Percentiles rank a stretch among this genome's conserved stretches.
Conservation (phyloP, 2,797 vertebrate genomes). For the Hypotaenidia philippensis region DNA sequence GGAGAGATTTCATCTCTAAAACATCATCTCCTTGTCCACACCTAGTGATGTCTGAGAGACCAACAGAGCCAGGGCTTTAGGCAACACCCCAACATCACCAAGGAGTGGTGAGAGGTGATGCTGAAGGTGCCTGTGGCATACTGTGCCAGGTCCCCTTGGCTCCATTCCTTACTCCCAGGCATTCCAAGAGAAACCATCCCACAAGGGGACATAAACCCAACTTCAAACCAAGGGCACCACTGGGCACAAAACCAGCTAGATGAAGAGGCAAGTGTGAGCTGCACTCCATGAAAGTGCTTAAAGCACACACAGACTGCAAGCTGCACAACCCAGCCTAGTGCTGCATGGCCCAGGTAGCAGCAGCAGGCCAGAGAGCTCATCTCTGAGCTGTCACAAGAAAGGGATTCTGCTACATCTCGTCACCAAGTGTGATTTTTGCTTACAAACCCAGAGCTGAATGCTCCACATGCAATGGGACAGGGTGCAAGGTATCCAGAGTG, state of each 20-base stretch:
- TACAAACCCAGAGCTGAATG: neutral
- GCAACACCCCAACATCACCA: neutral
- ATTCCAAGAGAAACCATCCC: neutral
- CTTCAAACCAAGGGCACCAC: neutral
- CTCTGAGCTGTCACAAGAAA: neutral
- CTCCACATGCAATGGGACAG: fast-evolving
- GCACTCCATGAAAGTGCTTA: neutral
- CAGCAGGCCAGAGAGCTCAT: neutral
- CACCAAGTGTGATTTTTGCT: neutral
- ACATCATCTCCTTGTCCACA: neutral
- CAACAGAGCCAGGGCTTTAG: neutral
- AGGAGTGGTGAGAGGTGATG: neutral
- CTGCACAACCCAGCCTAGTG: neutral
- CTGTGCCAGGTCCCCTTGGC: neutral
- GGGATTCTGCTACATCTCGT: neutral
- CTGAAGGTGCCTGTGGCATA: neutral
- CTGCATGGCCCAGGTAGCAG: fast-evolving
- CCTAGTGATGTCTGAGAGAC: neutral
- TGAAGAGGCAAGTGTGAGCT: neutral
- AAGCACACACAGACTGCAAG: neutral
- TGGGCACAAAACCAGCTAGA: neutral
- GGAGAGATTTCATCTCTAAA: neutral
- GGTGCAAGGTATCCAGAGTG: neutral
- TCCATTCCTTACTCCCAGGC: neutral
- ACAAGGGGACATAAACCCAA: neutral